Evolutionary conservation across 2,113 vertebrate genomes (phyloP).

Genomic region (Petrocephalus zakoni): DNA sequence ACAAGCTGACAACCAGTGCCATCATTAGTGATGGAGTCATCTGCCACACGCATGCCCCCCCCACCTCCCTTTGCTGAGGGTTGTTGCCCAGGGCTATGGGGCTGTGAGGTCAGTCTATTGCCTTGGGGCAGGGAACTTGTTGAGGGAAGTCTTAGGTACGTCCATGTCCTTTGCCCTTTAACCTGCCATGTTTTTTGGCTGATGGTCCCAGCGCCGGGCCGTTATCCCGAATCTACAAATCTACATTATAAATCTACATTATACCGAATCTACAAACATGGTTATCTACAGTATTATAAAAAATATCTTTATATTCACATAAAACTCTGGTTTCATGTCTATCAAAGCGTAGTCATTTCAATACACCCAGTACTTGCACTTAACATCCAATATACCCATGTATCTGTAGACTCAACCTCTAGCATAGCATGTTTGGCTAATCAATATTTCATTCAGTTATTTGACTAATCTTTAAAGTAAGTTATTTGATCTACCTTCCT

Average conservation of each 20-base stretch:
- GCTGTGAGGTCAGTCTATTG: slow-evolving; percentile 25
- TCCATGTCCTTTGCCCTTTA: neutral
- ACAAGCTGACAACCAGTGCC: slow-evolving; percentile 53
- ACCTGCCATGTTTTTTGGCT: neutral
- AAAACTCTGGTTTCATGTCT: too few species aligned
- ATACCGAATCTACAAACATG: neutral
- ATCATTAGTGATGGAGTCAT: slow-evolving; percentile 55
- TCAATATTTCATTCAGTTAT: neutral
- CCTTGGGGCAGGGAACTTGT: slow-evolving; percentile 11
- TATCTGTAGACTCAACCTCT: neutral
- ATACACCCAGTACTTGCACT: neutral
- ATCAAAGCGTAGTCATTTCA: neutral
- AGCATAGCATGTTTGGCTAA: neutral
- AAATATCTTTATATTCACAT: too few species aligned
- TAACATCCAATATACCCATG: neutral
- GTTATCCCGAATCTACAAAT: too few species aligned
- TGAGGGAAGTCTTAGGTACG: neutral
- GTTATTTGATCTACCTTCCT: neutral
- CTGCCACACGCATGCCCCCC: slow-evolving; percentile 37
- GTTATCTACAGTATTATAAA: neutral
- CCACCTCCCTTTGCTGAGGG: slow-evolving; percentile 51
- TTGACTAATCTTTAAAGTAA: neutral
- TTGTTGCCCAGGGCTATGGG: slow-evolving; percentile 49
- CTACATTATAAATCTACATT: neutral
- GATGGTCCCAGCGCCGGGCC: too few species aligned